phyloP scores from a whole-genome alignment of 1,140 invertebrate genomes.

The Cyrtorhinus lividipennis region DNA sequence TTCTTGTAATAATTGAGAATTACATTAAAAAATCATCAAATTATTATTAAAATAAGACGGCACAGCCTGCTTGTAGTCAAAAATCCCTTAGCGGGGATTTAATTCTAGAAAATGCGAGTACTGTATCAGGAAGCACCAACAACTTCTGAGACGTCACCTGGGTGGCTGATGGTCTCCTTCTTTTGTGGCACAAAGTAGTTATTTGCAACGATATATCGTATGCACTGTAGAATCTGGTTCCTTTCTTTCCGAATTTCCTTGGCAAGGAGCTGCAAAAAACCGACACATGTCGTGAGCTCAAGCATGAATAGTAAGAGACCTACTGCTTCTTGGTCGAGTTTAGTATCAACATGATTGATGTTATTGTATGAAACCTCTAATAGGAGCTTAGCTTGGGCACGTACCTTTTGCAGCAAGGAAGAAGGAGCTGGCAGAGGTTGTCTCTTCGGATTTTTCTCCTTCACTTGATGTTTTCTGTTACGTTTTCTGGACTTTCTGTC shows the following conservation, averaged over 20 bases:
- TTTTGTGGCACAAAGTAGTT: constrained; percentile 41
- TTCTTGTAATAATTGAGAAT: no score
- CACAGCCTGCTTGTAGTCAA: no score
- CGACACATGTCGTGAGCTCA: no score
- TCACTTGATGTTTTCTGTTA: background rate
- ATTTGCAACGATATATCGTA: constrained; percentile 51
- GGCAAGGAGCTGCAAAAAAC: constrained; percentile 30
- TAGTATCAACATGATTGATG: background rate
- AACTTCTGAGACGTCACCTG: no score
- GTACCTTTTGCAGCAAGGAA: constrained; percentile 7
- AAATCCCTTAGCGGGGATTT: no score
- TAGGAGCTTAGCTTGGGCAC: background rate
- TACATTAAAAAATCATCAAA: no score
- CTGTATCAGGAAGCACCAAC: no score
- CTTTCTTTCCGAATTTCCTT: constrained; percentile 52
- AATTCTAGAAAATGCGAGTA: no score
- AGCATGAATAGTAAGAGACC: no score
- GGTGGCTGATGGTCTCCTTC: no score
- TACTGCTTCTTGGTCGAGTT: no score
- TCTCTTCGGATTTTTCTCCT: background rate
- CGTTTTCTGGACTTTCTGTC: background rate
- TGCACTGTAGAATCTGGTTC: constrained; percentile 57
- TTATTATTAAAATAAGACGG: no score
- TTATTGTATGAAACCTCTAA: background rate
- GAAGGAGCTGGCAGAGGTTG: background rate